Evolutionary conservation across 2,113 vertebrate species (phyloP).

Genomic region (Tichodroma muraria): DNA sequence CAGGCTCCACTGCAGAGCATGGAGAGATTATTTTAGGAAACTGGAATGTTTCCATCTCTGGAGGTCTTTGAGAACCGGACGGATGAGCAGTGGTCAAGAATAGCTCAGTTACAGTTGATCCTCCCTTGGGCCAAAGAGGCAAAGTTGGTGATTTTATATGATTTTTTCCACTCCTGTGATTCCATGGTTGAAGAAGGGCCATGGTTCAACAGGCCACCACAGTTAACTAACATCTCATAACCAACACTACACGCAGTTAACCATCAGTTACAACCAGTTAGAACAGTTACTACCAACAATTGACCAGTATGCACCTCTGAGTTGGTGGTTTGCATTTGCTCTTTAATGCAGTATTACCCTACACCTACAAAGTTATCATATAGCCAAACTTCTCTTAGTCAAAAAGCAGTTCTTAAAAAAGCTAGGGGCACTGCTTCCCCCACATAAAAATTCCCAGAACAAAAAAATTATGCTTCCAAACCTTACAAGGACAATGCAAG

Average conservation of each 20-base stretch:
- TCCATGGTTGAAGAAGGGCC: background rate
- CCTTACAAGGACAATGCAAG: background rate
- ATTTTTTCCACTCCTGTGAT: background rate
- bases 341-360: background rate
- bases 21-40: conserved; percentile 2
- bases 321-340: background rate
- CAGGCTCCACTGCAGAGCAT: accelerated
- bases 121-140: background rate
- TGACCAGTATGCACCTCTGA: background rate
- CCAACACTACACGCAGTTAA: background rate
- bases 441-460: background rate
- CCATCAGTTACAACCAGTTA: too few relatives aligned
- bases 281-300: too few relatives aligned
- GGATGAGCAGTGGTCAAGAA: background rate
- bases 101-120: background rate
- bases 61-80: background rate
- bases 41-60: background rate
- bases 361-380: background rate
- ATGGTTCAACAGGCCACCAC: background rate
- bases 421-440: background rate
- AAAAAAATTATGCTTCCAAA: background rate
- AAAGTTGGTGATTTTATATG: background rate
- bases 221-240: background rate
- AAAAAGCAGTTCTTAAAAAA: background rate
- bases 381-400: background rate